A percentile compares a stretch with the other conserved stretches of the same genome.
Evolutionary conservation across 2,888 invertebrate species (phyloP).

Genomic region (Caenorhabditis wallacei): DNA sequence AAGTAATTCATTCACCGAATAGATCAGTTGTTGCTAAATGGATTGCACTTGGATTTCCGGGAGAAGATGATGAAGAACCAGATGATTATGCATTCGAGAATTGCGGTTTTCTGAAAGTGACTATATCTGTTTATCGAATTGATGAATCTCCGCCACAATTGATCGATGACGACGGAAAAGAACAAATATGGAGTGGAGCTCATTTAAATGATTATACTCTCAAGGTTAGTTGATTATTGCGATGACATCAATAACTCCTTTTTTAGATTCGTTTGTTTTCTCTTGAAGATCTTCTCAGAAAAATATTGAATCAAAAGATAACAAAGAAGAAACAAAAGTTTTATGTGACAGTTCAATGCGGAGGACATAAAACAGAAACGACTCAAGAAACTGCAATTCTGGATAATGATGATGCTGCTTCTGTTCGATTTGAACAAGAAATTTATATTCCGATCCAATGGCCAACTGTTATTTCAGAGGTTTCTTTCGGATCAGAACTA

Average conservation of each 20-base stretch:
- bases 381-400: conserved; percentile 34
- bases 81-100: conserved; percentile 70
- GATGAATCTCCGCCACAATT: conserved; percentile 72
- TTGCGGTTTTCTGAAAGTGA: conserved; percentile 77
- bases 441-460: conserved; percentile 77
- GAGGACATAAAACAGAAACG: conserved; percentile 68
- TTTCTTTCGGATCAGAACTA: neutral
- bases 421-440: conserved; percentile 72
- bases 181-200: conserved; percentile 75
- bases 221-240: conserved; percentile 38
- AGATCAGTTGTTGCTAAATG: conserved; percentile 74
- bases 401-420: conserved; percentile 37
- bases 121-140: conserved; percentile 67
- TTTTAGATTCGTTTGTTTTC: conserved; percentile 73
- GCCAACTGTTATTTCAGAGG: conserved; percentile 77
- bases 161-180: conserved; percentile 68
- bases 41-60: conserved; percentile 73
- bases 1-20: conserved; percentile 63
- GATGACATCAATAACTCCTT: neutral
- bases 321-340: conserved; percentile 57
- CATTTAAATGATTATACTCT: conserved; percentile 74
- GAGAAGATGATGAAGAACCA: conserved; percentile 67
- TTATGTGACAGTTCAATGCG: conserved; percentile 56
- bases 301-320: conserved; percentile 65
- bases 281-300: conserved; percentile 68